Conservation (phyloP, 2,888 invertebrate genomes). For the Drosophila prostipennis region DNA sequence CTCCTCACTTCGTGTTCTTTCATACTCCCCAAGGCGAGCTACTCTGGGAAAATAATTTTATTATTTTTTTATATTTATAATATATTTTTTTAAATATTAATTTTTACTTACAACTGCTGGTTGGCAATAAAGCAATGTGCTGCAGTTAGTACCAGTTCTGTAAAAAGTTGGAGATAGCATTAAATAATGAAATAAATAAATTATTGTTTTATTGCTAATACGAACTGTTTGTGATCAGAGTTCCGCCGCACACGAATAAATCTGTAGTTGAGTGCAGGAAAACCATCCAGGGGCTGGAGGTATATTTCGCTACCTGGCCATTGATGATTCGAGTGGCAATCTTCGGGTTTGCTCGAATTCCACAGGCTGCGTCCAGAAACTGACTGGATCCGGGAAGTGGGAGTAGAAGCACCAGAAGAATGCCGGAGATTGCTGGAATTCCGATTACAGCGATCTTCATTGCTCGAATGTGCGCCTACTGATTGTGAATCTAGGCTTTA, state of each 20-base stretch:
- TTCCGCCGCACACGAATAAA: not conserved
- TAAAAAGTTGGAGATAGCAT: not conserved
- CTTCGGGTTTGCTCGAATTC: not conserved
- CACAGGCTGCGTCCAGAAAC: conserved; percentile 5
- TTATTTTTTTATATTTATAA: too few relatives aligned
- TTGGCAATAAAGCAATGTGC: not conserved
- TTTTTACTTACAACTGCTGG: not conserved
- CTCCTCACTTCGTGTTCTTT: not conserved
- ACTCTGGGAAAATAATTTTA: too few relatives aligned
- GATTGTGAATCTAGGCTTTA: not conserved
- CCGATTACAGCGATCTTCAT: not conserved
- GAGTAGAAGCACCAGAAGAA: not conserved
- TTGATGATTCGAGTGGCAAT: not conserved
- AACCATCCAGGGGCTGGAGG: conserved; percentile 13
- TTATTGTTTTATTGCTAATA: not conserved
- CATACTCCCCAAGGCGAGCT: conserved; percentile 15
- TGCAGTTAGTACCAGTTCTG: conserved; percentile 3
- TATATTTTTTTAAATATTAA: not conserved
- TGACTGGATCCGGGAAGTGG: not conserved
- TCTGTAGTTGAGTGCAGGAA: not conserved
- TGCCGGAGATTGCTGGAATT: not conserved
- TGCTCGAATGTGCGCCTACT: not conserved
- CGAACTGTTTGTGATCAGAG: conserved; percentile 1
- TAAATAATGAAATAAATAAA: too few relatives aligned
- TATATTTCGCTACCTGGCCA: not conserved